Base-by-base conservation (phyloP, 1,140 invertebrate species). In the Teleopsis dalmanni region DNA sequence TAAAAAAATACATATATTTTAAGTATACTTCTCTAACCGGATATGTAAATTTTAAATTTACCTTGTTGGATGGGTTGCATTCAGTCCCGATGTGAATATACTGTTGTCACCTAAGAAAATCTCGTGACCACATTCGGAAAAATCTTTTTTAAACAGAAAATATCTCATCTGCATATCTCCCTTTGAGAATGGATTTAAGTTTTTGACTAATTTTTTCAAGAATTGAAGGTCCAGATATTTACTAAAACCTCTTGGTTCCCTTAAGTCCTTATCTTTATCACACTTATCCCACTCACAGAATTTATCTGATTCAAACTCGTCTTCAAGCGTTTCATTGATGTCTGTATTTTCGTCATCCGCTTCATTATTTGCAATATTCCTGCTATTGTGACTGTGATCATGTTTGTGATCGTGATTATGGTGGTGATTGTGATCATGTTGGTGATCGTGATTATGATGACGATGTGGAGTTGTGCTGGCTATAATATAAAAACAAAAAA, bases 241-340 rank as follows among this genome's bases (percentile, higher is more conserved):
- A 2, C 56, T 36, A 9, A 61, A 54, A 8, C 64, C 64, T 7
- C 50, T 42, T 0, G 53, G 35, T 9, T 63, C 52, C 2, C 56
- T 55, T 4, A 68, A 42, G 43, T 67, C 59, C 13, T 67, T 62
- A 45, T 67, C 59, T 13, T 67, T 62, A 47, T 65, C 64, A 41
- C 65, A 68, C 6, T 51, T 54, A 23, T 65, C 55, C 65, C 65
- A 68, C 19, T 35, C 53, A 10, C 22, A 50, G 19, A 52, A 56
- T 48, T 55, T 19, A 25, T 65, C 52, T 3, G 48, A 56, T 21
- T 57, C 55, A 35, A 56, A 51, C 41, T 67, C 64, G 34, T 66
- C 63, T 25, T 57, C 19, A 21, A 67, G 29, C 2, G 45, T 33
- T 16, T 40, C 29, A 33, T 43, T 19, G 11, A 41, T 41, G 13